These are phyloP conservation scores for Cephalopachus bancanus DNA, from an alignment of 2,797 vertebrate species.

Conservation along the genomic window DNA sequence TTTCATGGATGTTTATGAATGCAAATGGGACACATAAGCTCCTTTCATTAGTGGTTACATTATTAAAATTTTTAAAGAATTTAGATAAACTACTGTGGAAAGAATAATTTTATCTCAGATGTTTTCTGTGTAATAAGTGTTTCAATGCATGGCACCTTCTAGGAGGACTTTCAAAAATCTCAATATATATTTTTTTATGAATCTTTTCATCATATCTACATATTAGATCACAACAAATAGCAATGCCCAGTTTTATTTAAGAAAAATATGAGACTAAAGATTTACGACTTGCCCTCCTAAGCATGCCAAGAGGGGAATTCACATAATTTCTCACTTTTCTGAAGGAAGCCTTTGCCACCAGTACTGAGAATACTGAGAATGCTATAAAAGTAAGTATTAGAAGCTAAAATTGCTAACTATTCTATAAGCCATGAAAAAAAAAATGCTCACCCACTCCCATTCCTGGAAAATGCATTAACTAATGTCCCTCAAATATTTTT, in stretches of 20 bases:
- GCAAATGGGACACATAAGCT: conserved; percentile 68
- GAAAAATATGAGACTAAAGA: conserved; percentile 69
- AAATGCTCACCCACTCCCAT: conserved; percentile 71
- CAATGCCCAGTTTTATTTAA: conserved; percentile 73
- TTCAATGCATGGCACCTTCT: conserved; percentile 61
- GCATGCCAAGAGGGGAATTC: conserved; percentile 71
- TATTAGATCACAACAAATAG: conserved; percentile 72
- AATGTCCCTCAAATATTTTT: conserved; percentile 80
- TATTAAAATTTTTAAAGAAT: conserved; percentile 70
- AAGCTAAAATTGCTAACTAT: conserved; percentile 73
- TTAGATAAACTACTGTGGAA: conserved; percentile 64
- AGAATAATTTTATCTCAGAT: conserved; percentile 53
- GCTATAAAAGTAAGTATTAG: conserved; percentile 77
- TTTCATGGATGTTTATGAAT: conserved; percentile 77
- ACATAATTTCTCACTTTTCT: conserved; percentile 78
- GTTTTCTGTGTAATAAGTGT: conserved; percentile 41
- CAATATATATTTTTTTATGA: conserved; percentile 46
- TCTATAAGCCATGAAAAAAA: conserved; percentile 73
- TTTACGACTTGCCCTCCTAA: conserved; percentile 72
- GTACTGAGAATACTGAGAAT: conserved; percentile 69
- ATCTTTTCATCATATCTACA: conserved; percentile 73
- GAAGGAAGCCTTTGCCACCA: conserved; percentile 67
- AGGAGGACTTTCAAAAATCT: conserved; percentile 48
- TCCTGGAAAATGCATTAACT: conserved; percentile 83
- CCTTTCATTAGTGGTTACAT: conserved; percentile 69